These are phyloP conservation scores for Pogonus chalceus DNA, from an alignment of 1,140 invertebrate genomes.

Conservation along the genomic window DNA sequence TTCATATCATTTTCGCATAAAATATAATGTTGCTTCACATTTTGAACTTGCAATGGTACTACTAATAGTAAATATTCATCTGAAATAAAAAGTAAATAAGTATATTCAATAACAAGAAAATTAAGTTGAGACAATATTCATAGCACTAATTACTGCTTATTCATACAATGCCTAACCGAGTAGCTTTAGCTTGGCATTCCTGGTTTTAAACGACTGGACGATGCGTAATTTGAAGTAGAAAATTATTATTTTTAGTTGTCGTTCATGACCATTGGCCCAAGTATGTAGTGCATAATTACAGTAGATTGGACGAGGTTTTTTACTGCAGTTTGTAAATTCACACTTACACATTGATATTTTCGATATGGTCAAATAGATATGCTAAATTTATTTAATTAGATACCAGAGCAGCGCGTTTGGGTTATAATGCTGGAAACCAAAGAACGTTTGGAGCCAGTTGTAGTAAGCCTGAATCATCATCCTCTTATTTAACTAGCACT, in stretches of 20 bases:
- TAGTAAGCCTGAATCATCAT: not conserved
- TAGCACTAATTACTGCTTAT: not conserved
- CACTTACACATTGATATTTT: too few relatives aligned
- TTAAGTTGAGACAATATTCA: too few relatives aligned
- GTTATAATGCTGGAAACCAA: not conserved
- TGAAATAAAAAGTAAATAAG: too few relatives aligned
- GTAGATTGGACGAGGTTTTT: constrained; percentile 1
- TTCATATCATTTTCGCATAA: too few relatives aligned
- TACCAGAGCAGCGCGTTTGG: not conserved
- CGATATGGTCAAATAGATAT: not conserved
- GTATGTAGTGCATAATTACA: not conserved
- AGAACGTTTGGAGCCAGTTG: not conserved
- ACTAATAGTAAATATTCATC: too few relatives aligned
- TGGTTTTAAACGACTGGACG: constrained; percentile 4
- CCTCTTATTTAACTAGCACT: not conserved
- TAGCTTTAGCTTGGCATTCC: constrained; percentile 4
- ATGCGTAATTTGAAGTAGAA: not conserved
- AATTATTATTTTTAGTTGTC: constrained; percentile 6
- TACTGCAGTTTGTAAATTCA: not conserved
- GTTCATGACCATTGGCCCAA: constrained; percentile 4
- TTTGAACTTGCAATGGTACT: too few relatives aligned
- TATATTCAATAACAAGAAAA: too few relatives aligned
- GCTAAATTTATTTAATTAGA: not conserved
- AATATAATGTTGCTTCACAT: too few relatives aligned
- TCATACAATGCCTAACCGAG: too few relatives aligned